A percentile compares a stretch with the other conserved stretches of the same genome.
phyloP scores from a whole-genome alignment of 2,113 vertebrate genomes.

The Colius striatus region DNA sequence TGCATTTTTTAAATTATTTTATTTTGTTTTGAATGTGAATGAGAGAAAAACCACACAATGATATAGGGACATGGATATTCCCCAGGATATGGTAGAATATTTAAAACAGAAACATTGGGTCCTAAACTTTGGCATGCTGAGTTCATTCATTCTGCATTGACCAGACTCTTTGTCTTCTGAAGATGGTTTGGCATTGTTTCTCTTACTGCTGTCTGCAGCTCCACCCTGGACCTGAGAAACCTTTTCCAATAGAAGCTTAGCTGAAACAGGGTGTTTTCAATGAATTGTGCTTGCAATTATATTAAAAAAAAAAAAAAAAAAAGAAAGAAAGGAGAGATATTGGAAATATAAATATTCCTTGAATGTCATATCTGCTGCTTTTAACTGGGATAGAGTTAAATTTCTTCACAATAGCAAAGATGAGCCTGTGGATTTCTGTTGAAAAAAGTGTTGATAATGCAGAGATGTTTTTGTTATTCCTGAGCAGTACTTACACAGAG shows the following conservation, averaged over 20 bases:
- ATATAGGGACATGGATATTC: not conserved
- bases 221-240: not conserved
- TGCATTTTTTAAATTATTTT: not conserved
- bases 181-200: not conserved
- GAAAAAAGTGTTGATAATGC: not conserved
- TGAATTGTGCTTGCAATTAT: not conserved
- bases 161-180: not conserved
- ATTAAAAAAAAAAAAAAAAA: no score
- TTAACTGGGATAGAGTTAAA: not conserved
- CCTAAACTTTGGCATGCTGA: not conserved
- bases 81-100: not conserved
- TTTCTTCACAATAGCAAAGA: not conserved
- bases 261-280: not conserved
- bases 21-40: not conserved
- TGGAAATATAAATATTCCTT: not conserved
- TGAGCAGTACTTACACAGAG: not conserved
- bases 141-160: not conserved
- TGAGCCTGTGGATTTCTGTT: not conserved
- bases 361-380: not conserved
- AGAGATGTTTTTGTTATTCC: accelerated
- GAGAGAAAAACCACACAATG: not conserved
- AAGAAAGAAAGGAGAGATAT: not conserved
- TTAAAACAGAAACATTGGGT: not conserved
- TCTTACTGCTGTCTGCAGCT: not conserved
- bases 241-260: not conserved